These are phyloP conservation scores for Trematomus bernacchii DNA, from an alignment of 2,797 vertebrate species.

Conservation along the genomic window DNA sequence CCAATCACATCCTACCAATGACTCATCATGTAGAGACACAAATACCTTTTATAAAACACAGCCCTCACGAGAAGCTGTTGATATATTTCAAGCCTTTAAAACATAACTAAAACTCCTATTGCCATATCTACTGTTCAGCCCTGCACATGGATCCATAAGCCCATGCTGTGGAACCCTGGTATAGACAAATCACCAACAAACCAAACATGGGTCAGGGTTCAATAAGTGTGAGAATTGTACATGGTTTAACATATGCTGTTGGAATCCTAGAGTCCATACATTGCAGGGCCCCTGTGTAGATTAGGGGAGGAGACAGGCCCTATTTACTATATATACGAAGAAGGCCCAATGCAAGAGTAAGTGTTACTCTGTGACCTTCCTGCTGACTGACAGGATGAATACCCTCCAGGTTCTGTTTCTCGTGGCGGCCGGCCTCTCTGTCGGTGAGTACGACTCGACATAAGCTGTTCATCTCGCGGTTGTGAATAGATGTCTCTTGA, in stretches of 20 bases:
- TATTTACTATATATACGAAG: constrained; percentile 55
- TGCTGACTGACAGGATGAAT: constrained; percentile 64
- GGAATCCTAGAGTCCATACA: too few relatives aligned
- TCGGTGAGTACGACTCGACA: constrained; percentile 66
- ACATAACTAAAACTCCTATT: background rate
- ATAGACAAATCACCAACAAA: background rate
- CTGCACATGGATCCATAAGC: background rate
- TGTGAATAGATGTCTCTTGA: background rate
- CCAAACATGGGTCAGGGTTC: background rate
- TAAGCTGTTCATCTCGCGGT: background rate
- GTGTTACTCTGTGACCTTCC: background rate
- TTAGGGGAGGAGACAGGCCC: constrained; percentile 55
- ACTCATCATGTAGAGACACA: too few relatives aligned
- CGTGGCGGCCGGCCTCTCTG: constrained; percentile 63
- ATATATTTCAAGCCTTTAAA: background rate
- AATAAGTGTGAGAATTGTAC: constrained; percentile 35
- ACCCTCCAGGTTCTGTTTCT: constrained; percentile 56
- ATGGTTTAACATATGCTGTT: constrained; percentile 17
- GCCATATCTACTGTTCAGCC: background rate
- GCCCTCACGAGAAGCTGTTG: background rate
- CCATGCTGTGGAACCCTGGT: background rate
- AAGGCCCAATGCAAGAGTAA: background rate
- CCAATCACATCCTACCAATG: background rate
- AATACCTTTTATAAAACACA: background rate
- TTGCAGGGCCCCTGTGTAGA: constrained; percentile 35